Conservation (phyloP, 2,113 vertebrate species). For the Hemicordylus capensis region DNA sequence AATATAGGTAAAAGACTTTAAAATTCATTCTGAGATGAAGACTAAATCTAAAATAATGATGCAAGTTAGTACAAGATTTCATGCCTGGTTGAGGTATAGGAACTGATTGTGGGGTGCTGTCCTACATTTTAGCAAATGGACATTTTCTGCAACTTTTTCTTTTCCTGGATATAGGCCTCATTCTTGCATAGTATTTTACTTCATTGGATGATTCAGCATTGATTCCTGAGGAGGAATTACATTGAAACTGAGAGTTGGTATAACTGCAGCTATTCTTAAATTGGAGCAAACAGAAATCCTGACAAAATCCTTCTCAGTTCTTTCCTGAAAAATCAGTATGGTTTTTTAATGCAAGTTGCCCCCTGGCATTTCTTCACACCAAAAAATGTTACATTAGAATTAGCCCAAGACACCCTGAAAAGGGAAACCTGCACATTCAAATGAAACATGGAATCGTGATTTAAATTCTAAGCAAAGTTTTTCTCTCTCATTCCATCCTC, state of each 20-base stretch:
- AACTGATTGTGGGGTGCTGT: background rate
- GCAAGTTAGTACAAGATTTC: background rate
- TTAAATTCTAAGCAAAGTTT: background rate
- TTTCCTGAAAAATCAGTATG: background rate
- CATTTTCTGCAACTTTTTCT: background rate
- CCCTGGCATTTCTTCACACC: background rate
- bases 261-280: background rate
- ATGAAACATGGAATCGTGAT: too few species aligned
- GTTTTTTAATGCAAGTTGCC: background rate
- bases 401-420: background rate
- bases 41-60: background rate
- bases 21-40: background rate
- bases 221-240: background rate
- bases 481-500: background rate
- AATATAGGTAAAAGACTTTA: background rate
- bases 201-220: background rate
- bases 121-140: background rate
- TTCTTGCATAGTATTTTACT: background rate
- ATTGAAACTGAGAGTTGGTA: background rate
- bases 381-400: background rate
- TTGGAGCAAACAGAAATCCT: background rate
- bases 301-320: background rate
- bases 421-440: background rate
- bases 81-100: background rate
- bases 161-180: background rate